Conservation (phyloP, 2,888 invertebrate genomes). For the Andrena haemorrhoa region DNA sequence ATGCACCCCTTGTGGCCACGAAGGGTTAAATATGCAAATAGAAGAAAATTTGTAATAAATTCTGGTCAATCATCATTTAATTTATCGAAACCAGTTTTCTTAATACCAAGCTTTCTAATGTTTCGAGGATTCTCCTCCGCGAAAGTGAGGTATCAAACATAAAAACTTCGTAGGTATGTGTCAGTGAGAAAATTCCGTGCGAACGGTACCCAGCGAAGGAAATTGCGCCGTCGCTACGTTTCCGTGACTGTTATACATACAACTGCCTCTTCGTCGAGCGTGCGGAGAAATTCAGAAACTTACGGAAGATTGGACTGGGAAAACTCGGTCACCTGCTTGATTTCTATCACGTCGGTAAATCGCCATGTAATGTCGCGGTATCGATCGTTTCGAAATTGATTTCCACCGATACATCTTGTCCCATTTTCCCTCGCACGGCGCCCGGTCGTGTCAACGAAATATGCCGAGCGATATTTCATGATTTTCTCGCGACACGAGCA, state of each 20-base stretch:
- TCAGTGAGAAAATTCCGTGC: too few species aligned
- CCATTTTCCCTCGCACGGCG: background rate
- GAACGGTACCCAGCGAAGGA: background rate
- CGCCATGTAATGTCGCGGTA: background rate
- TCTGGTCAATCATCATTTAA: too few species aligned
- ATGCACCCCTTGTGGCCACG: too few species aligned
- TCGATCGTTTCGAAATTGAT: constrained; percentile 19
- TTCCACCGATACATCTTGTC: background rate
- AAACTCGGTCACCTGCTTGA: constrained; percentile 31
- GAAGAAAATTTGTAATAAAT: too few species aligned
- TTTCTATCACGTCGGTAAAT: constrained; percentile 21
- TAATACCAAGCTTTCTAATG: too few species aligned
- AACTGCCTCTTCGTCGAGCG: background rate
- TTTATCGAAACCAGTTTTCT: too few species aligned
- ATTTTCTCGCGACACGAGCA: constrained; percentile 1
- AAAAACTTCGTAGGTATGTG: too few species aligned
- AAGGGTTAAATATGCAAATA: too few species aligned
- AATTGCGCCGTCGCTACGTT: constrained; percentile 16
- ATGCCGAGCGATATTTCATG: constrained; percentile 1
- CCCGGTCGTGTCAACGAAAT: background rate
- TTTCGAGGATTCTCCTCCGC: too few species aligned
- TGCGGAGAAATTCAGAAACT: constrained; percentile 26
- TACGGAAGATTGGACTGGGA: constrained; percentile 32
- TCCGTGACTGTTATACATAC: constrained; percentile 16
- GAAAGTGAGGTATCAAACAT: too few species aligned